These are phyloP conservation scores for Nysson spinosus DNA, from an alignment of 2,888 invertebrate genomes.

Conservation along the genomic window DNA sequence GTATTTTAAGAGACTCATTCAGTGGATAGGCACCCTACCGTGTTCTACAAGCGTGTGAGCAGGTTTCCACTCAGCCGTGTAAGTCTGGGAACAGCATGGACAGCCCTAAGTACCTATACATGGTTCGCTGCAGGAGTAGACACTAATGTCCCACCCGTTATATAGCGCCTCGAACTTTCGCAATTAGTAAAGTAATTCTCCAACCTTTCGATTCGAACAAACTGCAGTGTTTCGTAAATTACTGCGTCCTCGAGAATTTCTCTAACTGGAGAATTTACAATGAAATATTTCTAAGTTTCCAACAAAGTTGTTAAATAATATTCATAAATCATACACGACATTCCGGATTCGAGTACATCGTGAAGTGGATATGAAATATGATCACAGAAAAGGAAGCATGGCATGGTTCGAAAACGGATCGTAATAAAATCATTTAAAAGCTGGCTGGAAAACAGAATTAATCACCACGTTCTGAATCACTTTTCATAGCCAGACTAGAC, in stretches of 20 bases:
- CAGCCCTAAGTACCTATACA: too few relatives aligned
- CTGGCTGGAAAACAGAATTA: constrained; percentile 9
- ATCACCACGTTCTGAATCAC: constrained; percentile 23
- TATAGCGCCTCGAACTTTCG: constrained; percentile 41
- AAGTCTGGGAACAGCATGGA: too few relatives aligned
- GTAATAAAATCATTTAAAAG: constrained; percentile 16
- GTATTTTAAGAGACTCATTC: too few relatives aligned
- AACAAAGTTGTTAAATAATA: too few relatives aligned
- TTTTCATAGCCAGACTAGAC: constrained; percentile 21
- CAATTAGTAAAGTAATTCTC: constrained; percentile 55
- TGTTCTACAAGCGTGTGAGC: too few relatives aligned
- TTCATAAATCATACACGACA: too few relatives aligned
- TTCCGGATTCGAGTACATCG: too few relatives aligned
- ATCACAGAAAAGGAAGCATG: background rate
- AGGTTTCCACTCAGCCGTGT: too few relatives aligned
- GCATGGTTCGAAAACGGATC: background rate
- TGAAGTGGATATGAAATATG: too few relatives aligned
- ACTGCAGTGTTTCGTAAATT: constrained; percentile 46
- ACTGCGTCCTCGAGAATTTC: constrained; percentile 30
- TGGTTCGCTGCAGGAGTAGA: constrained; percentile 23
- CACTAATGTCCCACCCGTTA: constrained; percentile 12
- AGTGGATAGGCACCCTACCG: too few relatives aligned
- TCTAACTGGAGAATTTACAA: too few relatives aligned
- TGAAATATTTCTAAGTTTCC: too few relatives aligned
- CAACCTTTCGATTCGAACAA: constrained; percentile 34